These are phyloP conservation scores for Distichodus sexfasciatus DNA, from an alignment of 2,797 vertebrate genomes.

Conservation along the genomic window DNA sequence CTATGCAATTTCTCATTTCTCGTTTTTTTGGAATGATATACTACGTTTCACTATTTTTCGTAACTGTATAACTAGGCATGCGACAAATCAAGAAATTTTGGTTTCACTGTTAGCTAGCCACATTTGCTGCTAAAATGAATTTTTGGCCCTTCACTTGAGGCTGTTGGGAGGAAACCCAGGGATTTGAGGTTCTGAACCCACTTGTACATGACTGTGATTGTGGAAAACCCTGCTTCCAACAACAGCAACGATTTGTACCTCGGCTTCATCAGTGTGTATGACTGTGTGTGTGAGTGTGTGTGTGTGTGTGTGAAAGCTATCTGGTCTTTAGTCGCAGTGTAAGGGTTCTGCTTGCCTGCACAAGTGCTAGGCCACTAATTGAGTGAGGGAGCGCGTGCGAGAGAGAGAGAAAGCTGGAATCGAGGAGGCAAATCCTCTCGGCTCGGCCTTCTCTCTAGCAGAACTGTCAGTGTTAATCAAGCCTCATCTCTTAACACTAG, in stretches of 20 bases:
- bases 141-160: too few relatives aligned
- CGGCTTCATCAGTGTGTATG: too few relatives aligned
- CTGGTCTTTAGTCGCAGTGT: slow-evolving; percentile 64
- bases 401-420: slow-evolving; percentile 69
- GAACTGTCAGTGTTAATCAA: slow-evolving; percentile 98
- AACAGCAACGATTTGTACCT: slow-evolving; percentile 64
- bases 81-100: too few relatives aligned
- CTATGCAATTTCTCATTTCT: too few relatives aligned
- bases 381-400: slow-evolving; percentile 74
- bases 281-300: too few relatives aligned
- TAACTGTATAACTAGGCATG: too few relatives aligned
- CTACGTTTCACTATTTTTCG: too few relatives aligned
- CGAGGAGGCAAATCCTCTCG: slow-evolving; percentile 69
- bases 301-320: slow-evolving; percentile 65
- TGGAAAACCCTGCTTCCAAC: neutral
- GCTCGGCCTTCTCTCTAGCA: slow-evolving; percentile 72
- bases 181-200: too few relatives aligned
- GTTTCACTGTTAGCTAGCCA: neutral
- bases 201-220: neutral
- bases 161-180: too few relatives aligned
- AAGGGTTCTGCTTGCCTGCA: slow-evolving; percentile 86
- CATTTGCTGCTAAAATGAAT: neutral
- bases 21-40: too few relatives aligned
- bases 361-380: slow-evolving; percentile 84
- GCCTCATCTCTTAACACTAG: slow-evolving; percentile 91